Percentiles rank a stretch among this genome's conserved stretches.
Evolutionary conservation across 1,140 invertebrate genomes (phyloP).

Genomic region (Drosophila miranda): DNA sequence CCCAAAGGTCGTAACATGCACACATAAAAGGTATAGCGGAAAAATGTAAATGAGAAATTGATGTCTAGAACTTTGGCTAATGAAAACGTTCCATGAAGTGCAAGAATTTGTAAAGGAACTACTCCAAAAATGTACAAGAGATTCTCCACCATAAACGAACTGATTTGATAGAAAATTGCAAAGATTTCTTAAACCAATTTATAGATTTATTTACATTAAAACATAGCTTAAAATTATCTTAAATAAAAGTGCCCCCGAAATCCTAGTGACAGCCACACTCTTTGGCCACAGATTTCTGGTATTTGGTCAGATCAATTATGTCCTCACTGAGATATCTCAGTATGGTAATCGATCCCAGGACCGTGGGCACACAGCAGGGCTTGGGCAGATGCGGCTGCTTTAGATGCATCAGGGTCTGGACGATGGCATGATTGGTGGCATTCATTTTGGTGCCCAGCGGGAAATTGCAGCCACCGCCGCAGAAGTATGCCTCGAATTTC

Average conservation of each 20-base stretch:
- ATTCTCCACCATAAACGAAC: too few relatives aligned
- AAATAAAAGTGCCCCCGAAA: neutral
- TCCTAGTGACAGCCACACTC: slow-evolving; percentile 74
- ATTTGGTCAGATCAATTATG: slow-evolving; percentile 76
- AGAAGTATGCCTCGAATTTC: slow-evolving; percentile 80
- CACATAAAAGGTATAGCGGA: neutral
- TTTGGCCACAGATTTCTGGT: slow-evolving; percentile 74
- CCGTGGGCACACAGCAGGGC: slow-evolving; percentile 76
- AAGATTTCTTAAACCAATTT: too few relatives aligned
- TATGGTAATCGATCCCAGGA: slow-evolving; percentile 72
- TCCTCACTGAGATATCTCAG: slow-evolving; percentile 76
- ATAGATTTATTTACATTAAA: slow-evolving; percentile 9
- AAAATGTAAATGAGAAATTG: slow-evolving; percentile 7
- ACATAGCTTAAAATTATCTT: neutral
- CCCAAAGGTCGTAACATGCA: slow-evolving; percentile 24
- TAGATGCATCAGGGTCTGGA: slow-evolving; percentile 78
- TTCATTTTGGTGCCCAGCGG: slow-evolving; percentile 79
- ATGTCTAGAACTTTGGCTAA: neutral
- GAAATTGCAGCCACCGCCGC: slow-evolving; percentile 78
- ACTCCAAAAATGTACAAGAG: too few relatives aligned
- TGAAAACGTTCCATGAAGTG: too few relatives aligned
- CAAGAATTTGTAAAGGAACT: too few relatives aligned
- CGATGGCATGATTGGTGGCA: slow-evolving; percentile 81
- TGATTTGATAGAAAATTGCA: too few relatives aligned
- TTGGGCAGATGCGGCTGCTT: slow-evolving; percentile 77